A percentile compares a stretch with the other conserved stretches of the same genome.
phyloP scores from a whole-genome alignment of 2,888 invertebrate species.

The Noctua janthe region DNA sequence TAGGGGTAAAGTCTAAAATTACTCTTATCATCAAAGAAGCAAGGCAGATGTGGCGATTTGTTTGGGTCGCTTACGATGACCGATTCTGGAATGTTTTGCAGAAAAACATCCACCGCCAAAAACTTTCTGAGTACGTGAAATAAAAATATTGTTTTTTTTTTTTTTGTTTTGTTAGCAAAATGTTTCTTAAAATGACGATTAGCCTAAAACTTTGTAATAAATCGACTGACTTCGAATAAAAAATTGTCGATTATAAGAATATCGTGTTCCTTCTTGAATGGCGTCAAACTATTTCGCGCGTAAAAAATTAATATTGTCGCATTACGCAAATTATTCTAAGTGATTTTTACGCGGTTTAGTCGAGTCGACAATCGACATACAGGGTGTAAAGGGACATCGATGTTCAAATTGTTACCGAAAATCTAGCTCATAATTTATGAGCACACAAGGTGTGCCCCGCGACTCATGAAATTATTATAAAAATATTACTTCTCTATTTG shows the following conservation, averaged over 20 bases:
- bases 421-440: background rate
- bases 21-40: background rate
- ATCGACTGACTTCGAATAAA: conserved; percentile 56
- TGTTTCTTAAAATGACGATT: conserved; percentile 10
- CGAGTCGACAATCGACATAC: conserved; percentile 5
- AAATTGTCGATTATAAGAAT: conserved; percentile 46
- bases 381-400: background rate
- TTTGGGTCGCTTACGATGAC: background rate
- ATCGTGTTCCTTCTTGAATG: conserved; percentile 42
- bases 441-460: too few relatives aligned
- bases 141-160: conserved; percentile 1
- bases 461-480: too few relatives aligned
- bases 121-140: conserved; percentile 2
- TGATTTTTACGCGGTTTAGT: conserved; percentile 43
- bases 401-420: background rate
- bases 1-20: background rate
- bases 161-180: conserved; percentile 5
- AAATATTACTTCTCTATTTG: too few relatives aligned
- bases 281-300: conserved; percentile 24
- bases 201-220: conserved; percentile 21
- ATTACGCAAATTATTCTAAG: conserved; percentile 34
- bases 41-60: background rate
- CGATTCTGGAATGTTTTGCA: background rate
- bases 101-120: background rate
- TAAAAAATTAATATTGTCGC: conserved; percentile 37